Evolutionary conservation across 1,140 invertebrate species (phyloP).

Genomic region (Drosophila malerkotliana): DNA sequence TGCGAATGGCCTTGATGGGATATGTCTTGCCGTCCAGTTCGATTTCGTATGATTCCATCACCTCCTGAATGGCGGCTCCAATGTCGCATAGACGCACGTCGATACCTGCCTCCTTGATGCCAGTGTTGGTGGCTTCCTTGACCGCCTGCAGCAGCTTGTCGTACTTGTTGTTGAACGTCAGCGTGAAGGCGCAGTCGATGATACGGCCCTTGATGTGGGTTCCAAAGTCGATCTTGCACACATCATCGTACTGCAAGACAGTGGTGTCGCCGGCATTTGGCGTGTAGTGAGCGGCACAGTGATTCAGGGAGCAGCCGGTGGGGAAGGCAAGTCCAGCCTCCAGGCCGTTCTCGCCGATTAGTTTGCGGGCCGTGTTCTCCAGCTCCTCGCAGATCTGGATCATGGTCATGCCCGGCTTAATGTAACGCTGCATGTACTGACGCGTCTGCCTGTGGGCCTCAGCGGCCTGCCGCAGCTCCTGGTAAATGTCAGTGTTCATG

Average conservation of each 20-base stretch:
- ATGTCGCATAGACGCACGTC: slow-evolving; percentile 99
- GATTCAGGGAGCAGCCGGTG: slow-evolving; percentile 98
- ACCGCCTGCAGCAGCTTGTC: slow-evolving; percentile 98
- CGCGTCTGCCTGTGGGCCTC: slow-evolving; percentile 98
- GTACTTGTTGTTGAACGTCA: slow-evolving; percentile 98
- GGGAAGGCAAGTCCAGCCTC: slow-evolving; percentile 99
- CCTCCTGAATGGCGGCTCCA: slow-evolving; percentile 98
- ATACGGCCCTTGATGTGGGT: slow-evolving; percentile 99
- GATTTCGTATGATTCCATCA: slow-evolving; percentile 99
- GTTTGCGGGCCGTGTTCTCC: slow-evolving; percentile 94
- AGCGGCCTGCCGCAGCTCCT: slow-evolving; percentile 97
- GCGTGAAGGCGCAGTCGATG: slow-evolving; percentile 99
- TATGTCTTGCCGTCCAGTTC: slow-evolving; percentile 99
- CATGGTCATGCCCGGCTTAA: slow-evolving; percentile 99
- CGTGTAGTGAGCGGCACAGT: slow-evolving; percentile 99
- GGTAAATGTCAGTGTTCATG: slow-evolving; percentile 95
- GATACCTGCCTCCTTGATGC: slow-evolving; percentile 97
- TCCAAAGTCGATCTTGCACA: slow-evolving; percentile 99
- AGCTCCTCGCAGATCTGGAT: slow-evolving; percentile 99
- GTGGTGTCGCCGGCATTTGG: slow-evolving; percentile 99
- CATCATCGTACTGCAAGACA: slow-evolving; percentile 97
- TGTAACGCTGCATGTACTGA: slow-evolving; percentile 94
- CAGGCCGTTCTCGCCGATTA: slow-evolving; percentile 98
- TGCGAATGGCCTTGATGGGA: slow-evolving; percentile 98
- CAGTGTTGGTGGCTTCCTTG: slow-evolving; percentile 98